Conservation (phyloP, 2,113 vertebrate species). For the Girardinichthys multiradiatus region DNA sequence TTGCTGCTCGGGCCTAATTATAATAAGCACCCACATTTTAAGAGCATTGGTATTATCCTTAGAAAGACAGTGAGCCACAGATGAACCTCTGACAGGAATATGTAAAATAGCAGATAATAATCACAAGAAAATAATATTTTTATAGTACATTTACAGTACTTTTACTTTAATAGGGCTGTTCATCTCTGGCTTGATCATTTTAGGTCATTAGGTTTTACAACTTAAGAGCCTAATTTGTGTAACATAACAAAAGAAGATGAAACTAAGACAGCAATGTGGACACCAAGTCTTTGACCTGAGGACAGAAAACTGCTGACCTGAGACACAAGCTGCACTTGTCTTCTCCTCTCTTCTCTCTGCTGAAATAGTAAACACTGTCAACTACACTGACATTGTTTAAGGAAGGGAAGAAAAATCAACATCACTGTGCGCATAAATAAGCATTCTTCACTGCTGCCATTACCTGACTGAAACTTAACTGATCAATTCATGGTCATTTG, state of each 20-base stretch:
- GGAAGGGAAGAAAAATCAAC: slow-evolving; percentile 40
- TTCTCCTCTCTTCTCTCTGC: slow-evolving; percentile 88
- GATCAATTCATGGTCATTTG: slow-evolving; percentile 4
- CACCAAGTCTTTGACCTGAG: slow-evolving; percentile 80
- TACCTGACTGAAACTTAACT: slow-evolving; percentile 34
- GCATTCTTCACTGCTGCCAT: slow-evolving; percentile 27
- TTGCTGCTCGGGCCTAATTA: slow-evolving; percentile 11
- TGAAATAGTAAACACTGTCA: slow-evolving; percentile 85
- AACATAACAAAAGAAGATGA: slow-evolving; percentile 67
- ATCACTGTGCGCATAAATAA: slow-evolving; percentile 32
- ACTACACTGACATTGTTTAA: slow-evolving; percentile 75
- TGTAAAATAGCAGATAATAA: slow-evolving; percentile 18
- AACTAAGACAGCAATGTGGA: slow-evolving; percentile 72
- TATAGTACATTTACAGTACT: neutral
- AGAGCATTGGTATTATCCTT: slow-evolving; percentile 73
- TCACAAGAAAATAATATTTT: slow-evolving; percentile 21
- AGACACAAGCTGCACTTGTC: slow-evolving; percentile 86
- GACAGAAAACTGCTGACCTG: slow-evolving; percentile 85
- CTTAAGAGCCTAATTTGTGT: slow-evolving; percentile 67
- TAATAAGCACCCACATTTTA: slow-evolving; percentile 53
- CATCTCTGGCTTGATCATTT: slow-evolving; percentile 66
- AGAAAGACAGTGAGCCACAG: slow-evolving; percentile 64
- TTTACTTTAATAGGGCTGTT: slow-evolving; percentile 12
- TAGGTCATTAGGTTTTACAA: slow-evolving; percentile 52
- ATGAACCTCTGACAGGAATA: slow-evolving; percentile 56